phyloP scores from a whole-genome alignment of 2,113 vertebrate species.

The Dicentrarchus labrax region DNA sequence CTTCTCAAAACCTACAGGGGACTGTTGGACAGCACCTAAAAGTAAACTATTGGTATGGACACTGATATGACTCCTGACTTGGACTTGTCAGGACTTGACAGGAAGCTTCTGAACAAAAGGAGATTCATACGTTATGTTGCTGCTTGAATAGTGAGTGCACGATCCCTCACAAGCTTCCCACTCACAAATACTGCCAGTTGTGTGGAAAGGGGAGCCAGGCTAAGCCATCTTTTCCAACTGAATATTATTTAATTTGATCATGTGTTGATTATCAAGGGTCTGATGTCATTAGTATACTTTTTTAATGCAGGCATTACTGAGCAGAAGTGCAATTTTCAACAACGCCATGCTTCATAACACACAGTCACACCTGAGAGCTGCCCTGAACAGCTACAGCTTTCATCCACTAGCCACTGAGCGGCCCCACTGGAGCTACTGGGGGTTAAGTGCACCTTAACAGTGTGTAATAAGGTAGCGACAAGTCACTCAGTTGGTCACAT shows the following conservation, averaged over 20 bases:
- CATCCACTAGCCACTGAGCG: constrained; percentile 30
- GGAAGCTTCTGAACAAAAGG: not conserved
- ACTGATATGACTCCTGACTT: no score
- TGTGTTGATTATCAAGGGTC: constrained; percentile 10
- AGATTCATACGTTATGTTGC: not conserved
- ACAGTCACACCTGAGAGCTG: constrained; percentile 50
- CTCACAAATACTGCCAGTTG: not conserved
- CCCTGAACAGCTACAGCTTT: constrained; percentile 33
- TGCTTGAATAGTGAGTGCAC: not conserved
- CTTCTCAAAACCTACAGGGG: not conserved
- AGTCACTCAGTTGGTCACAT: not conserved
- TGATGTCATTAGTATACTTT: not conserved
- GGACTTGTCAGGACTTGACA: not conserved
- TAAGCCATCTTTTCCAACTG: not conserved
- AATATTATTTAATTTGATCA: not conserved
- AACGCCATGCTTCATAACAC: constrained; percentile 19
- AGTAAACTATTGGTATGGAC: not conserved
- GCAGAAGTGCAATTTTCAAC: constrained; percentile 23
- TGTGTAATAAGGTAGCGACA: constrained; percentile 37
- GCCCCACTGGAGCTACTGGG: not conserved
- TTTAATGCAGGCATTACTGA: constrained; percentile 13
- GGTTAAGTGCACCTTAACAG: constrained; percentile 37
- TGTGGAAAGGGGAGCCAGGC: not conserved
- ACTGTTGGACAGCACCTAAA: not conserved
- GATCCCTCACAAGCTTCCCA: not conserved